Evolutionary conservation across 2,888 invertebrate species (phyloP).

Genomic region (Drosophila monieri): DNA sequence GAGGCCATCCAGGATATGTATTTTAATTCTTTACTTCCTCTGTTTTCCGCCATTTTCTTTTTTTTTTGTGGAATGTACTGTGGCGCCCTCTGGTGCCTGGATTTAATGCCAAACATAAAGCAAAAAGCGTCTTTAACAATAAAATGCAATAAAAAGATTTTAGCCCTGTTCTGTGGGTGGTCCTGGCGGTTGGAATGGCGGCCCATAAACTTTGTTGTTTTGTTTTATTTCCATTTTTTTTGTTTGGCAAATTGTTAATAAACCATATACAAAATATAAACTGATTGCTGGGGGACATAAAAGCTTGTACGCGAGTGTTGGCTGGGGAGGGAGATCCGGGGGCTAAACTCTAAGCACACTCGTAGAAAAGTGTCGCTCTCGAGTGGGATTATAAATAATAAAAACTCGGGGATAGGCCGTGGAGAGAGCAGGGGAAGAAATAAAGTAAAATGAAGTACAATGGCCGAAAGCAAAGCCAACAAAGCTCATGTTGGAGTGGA

Average conservation of each 20-base stretch:
- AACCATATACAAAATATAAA: slow-evolving; percentile 67
- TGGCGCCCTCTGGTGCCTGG: slow-evolving; percentile 7
- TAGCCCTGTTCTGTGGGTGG: slow-evolving; percentile 35
- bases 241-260: slow-evolving; percentile 64
- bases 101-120: slow-evolving; percentile 58
- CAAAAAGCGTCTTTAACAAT: slow-evolving; percentile 55
- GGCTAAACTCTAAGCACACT: slow-evolving; percentile 18
- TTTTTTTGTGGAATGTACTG: not conserved
- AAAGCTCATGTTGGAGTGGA: slow-evolving; percentile 46
- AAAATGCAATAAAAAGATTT: slow-evolving; percentile 54
- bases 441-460: slow-evolving; percentile 59
- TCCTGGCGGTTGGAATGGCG: not conserved
- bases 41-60: too few species aligned
- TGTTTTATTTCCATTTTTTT: slow-evolving; percentile 34
- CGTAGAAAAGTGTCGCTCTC: slow-evolving; percentile 53
- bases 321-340: not conserved
- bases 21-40: too few species aligned
- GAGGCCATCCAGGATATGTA: not conserved
- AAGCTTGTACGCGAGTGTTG: slow-evolving; percentile 36
- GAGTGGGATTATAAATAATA: slow-evolving; percentile 74
- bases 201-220: slow-evolving; percentile 49
- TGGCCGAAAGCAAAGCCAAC: slow-evolving; percentile 33
- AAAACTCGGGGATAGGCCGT: slow-evolving; percentile 62
- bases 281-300: slow-evolving; percentile 58
- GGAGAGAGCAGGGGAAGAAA: slow-evolving; percentile 18